Evolutionary conservation across 2,888 invertebrate species (phyloP), one percentile per base, ranked within the genome.

Genomic region (Mylabris sibirica): DNA sequence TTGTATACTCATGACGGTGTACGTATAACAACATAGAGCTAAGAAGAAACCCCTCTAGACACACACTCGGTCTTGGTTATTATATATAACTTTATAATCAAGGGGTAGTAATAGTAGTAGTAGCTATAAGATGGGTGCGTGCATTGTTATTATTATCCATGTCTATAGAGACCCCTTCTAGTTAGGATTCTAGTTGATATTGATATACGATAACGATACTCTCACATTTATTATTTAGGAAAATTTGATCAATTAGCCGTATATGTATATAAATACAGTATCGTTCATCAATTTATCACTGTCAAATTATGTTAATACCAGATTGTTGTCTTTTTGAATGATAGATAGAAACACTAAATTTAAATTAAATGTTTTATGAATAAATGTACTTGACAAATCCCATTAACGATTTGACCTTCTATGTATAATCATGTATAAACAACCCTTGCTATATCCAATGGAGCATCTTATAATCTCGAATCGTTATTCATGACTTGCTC

Each of bases 401-500:
- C 61, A 24, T 59, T 64, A 63, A 71, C 64, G 66, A 64, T 66
- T 64, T 69, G 69, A 67, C 63, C 65, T 69, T 66, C 62, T 65
- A 63, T 60, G 14, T 62, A 72, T 72, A 76, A 75, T 73, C 72
- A 70, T 69, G 67, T 67, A 64, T 66, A 69, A 75, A 75, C 75
- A 74, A 69, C 70, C 74, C 69, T 64, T 60, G 66, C 69, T 70
- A 66, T 72, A 73, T 75, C 74, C 74, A 75, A 74, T 74, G 72
- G 67, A 72, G 72, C 74, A 72, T 76, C 75, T 77, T 71, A 69
- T 78, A 76, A 78, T 77, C 78, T 74, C 63, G 30, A 71, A 72
- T 75, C 76, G 75, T 74, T 75, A 78, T 78, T 78, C 78, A 77
- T 76, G 76, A 74, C 71, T 63, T 64, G 75, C 72, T 72, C 72